Evolutionary conservation across 2,888 invertebrate genomes (phyloP), one percentile per base, ranked within the genome.

Genomic region (Timandra comae): DNA sequence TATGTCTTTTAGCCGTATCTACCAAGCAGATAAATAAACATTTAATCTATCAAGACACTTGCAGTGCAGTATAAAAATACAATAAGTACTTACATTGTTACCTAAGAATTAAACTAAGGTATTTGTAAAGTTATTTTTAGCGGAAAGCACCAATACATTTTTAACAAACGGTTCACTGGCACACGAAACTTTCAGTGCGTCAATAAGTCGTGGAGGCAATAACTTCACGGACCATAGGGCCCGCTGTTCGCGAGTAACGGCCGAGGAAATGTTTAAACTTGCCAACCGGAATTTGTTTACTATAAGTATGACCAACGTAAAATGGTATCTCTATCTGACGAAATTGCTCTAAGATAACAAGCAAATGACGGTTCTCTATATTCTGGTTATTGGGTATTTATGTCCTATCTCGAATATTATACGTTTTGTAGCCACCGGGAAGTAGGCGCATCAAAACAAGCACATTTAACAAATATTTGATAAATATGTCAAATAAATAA

Each of bases 161-260:
- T 49, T 41, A 43, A 44, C 43, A 49, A 48, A 50, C 38, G 36
- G 39, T 49, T 41, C 43, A 27, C 37, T 43, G 46, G 43, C 44
- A 47, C 40, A 41, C 49, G 41, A 57, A 62, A 59, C 50, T 63
- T 62, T 57, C 49, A 51, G 49, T 55, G 50, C 59, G 60, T 62
- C 64, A 64, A 66, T 71, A 72, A 71, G 61, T 68, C 68, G 59
- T 59, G 60, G 56, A 61, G 56, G 70, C 68, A 63, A 69, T 74
- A 69, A 57, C 64, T 65, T 67, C 65, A 72, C 68, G 70, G 70
- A 39, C 66, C 68, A 71, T 67, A 58, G 65, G 56, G 57, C 63
- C 46, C 62, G 58, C 55, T 49, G 51, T 52, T 53, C 56, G 51
- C 60, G 49, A 60, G 53, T 60, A 59, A 63, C 60, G 56, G 56